Conservation (phyloP, 2,888 invertebrate species). For the Ochropacha duplaris region DNA sequence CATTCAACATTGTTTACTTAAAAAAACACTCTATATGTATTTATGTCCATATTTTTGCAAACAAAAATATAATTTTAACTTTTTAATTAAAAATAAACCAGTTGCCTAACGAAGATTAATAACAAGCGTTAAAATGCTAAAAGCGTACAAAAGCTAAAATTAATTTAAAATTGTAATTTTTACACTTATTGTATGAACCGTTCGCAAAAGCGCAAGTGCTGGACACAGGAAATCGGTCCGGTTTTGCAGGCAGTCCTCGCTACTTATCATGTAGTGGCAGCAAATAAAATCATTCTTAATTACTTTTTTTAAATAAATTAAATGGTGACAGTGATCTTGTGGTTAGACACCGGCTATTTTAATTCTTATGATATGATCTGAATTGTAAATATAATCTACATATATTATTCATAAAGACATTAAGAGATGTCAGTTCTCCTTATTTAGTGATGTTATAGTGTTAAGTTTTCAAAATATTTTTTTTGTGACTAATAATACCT, state of each 20-base stretch:
- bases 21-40: neutral
- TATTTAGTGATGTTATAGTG: no score
- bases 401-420: no score
- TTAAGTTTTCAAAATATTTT: no score
- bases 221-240: slow-evolving; percentile 55
- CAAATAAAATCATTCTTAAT: slow-evolving; percentile 24
- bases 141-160: neutral
- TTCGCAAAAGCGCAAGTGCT: slow-evolving; percentile 16
- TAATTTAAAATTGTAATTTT: slow-evolving; percentile 5
- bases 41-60: neutral
- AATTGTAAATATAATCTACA: no score
- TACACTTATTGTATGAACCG: slow-evolving; percentile 32
- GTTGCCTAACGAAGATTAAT: slow-evolving; percentile 3
- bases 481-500: no score
- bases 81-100: neutral
- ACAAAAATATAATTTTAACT: neutral
- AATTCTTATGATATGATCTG: neutral
- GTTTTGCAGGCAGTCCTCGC: slow-evolving; percentile 38
- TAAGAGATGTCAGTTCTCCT: no score
- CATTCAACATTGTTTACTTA: neutral
- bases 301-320: neutral
- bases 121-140: neutral
- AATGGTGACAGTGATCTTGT: neutral
- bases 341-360: neutral
- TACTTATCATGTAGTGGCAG: slow-evolving; percentile 34